Base-by-base conservation (phyloP, 2,797 vertebrate species). In the Cossypha heuglini region DNA sequence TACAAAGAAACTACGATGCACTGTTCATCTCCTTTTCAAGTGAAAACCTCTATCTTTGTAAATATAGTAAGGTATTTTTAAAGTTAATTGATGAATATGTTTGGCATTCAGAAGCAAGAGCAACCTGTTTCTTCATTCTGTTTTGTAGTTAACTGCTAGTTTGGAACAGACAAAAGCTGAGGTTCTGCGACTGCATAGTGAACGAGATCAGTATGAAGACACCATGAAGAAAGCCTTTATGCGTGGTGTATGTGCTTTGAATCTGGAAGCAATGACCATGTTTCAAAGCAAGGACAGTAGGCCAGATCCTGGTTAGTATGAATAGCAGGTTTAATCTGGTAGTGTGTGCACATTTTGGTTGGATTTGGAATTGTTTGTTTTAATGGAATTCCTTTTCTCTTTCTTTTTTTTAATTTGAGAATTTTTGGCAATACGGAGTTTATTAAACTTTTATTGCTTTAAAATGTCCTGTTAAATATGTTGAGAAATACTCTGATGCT, bases 151-250 rank as follows among this genome's bases (percentile, higher is more conserved):
- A 89, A 97, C 96, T 84, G 97, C 98, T 76, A 93, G 97, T 58
- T 92, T 99, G 86, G 99, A 99, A 92, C 98, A 98, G 88, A 97
- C 99, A 67, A 98, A 98, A 96, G 96, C 97, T 54, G 99, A 99
- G 96, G 98, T 99, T 92, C 97, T 98, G 82, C 98, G 98, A 83
- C 97, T 99, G 94, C 99, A 97, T 10, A 92, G 90, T 20, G 99
- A 99, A 94, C 98, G 98, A 86, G 99, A 99, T 16, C 98, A 97
- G 10, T 99, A 98, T 82, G 99, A 99, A 95, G 99, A 99, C 75
- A 98, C 99, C 11, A 99, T 99, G 99, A 99, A 99, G 97, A 99
- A 99, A 96, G 99, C 99, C 10, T 99, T 99, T 94, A 99, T 99
- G 99, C 98, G 99, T 75, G 99, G 99, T 2, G 99, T 99, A 3